Evolutionary conservation across 1,140 invertebrate genomes (phyloP).

Genomic region (Euura lappo): DNA sequence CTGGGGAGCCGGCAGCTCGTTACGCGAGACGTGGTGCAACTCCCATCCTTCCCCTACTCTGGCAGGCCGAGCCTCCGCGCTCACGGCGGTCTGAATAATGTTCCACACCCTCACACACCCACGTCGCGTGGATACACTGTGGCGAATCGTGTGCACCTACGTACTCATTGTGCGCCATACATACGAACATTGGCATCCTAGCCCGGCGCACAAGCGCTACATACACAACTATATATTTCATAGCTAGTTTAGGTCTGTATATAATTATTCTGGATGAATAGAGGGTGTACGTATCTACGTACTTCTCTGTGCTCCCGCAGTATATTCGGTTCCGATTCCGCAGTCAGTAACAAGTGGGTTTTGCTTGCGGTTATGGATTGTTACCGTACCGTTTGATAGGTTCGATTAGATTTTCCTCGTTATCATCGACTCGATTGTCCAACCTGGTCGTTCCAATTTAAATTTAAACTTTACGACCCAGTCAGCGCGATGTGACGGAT

Average conservation of each 20-base stretch:
- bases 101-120: slow-evolving; percentile 16
- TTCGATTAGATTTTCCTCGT: too few relatives aligned
- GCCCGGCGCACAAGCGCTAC: neutral
- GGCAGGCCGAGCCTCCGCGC: slow-evolving; percentile 20
- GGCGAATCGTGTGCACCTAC: too few relatives aligned
- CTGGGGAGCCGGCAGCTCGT: slow-evolving; percentile 57
- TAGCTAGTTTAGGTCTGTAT: slow-evolving; percentile 16
- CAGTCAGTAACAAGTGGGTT: slow-evolving; percentile 46
- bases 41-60: slow-evolving; percentile 10
- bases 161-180: neutral
- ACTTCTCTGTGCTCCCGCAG: slow-evolving; percentile 28
- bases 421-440: too few relatives aligned
- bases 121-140: neutral
- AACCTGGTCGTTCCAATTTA: too few relatives aligned
- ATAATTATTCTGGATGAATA: slow-evolving; percentile 12
- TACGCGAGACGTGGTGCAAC: slow-evolving; percentile 53
- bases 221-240: slow-evolving; percentile 17
- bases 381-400: neutral
- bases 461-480: too few relatives aligned
- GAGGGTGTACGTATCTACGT: slow-evolving; percentile 10
- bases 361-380: slow-evolving; percentile 21
- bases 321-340: slow-evolving; percentile 21
- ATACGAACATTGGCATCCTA: neutral
- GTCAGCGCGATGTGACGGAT: slow-evolving; percentile 31
- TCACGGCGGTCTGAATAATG: slow-evolving; percentile 39